Evolutionary conservation across 1,140 invertebrate species (phyloP).

Genomic region (Neotoxoptera formosana): DNA sequence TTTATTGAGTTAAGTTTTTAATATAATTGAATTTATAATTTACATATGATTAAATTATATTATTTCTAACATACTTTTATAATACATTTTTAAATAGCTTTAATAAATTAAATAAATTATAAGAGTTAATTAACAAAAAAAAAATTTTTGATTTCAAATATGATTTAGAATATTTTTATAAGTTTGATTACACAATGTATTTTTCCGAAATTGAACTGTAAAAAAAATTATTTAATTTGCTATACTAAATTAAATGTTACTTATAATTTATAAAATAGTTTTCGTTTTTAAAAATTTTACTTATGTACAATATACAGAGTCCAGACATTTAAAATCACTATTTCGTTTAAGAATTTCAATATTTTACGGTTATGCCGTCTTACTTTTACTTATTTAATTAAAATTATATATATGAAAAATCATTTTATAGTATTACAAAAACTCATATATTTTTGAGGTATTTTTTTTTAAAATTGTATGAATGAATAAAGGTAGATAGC

Average conservation of each 20-base stretch:
- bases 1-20: neutral
- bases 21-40: neutral
- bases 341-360: neutral
- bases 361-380: neutral
- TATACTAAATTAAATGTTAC: no score
- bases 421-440: neutral
- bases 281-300: no score
- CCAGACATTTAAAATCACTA: no score
- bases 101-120: neutral
- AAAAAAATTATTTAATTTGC: no score
- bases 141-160: neutral
- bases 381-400: neutral
- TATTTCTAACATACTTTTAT: neutral
- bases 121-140: neutral
- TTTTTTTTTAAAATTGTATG: no score
- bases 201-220: no score
- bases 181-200: neutral
- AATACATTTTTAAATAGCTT: neutral
- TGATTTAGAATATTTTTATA: neutral
- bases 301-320: no score
- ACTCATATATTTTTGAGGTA: neutral
- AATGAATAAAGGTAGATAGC: neutral
- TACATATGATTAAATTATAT: neutral
- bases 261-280: no score
- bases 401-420: neutral